These are phyloP conservation scores for Stigmatopora nigra DNA, from an alignment of 2,113 vertebrate genomes.

Conservation along the genomic window DNA sequence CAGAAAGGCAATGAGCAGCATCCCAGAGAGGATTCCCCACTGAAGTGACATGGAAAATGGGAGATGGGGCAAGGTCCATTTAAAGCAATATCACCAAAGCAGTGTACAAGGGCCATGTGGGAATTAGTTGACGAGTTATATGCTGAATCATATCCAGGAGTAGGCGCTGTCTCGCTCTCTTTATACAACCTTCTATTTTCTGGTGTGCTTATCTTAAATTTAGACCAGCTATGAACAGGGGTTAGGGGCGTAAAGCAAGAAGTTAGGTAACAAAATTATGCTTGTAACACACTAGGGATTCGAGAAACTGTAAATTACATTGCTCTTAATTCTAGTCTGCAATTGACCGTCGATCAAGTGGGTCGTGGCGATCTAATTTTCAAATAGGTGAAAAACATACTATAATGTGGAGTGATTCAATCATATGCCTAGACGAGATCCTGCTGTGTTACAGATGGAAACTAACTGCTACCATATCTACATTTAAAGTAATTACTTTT, in stretches of 20 bases:
- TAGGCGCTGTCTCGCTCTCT: background rate
- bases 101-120: constrained; percentile 18
- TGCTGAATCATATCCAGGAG: background rate
- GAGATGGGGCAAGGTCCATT: constrained; percentile 14
- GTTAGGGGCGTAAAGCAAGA: too few relatives aligned
- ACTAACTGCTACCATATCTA: background rate
- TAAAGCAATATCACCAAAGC: constrained; percentile 33
- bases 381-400: constrained; percentile 15
- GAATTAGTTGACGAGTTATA: constrained; percentile 1
- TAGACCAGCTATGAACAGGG: too few relatives aligned
- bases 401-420: background rate
- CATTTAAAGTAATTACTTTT: background rate
- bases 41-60: constrained; percentile 26
- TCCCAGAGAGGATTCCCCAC: constrained; percentile 40
- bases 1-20: constrained; percentile 34
- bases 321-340: too few relatives aligned
- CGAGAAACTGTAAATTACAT: too few relatives aligned
- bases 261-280: too few relatives aligned
- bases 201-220: too few relatives aligned
- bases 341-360: background rate
- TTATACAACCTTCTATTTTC: background rate
- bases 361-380: background rate
- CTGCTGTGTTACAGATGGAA: background rate
- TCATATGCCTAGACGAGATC: background rate
- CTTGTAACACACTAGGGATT: too few relatives aligned